Conservation (phyloP, 2,113 vertebrate genomes). For the Arothron firmamentum region DNA sequence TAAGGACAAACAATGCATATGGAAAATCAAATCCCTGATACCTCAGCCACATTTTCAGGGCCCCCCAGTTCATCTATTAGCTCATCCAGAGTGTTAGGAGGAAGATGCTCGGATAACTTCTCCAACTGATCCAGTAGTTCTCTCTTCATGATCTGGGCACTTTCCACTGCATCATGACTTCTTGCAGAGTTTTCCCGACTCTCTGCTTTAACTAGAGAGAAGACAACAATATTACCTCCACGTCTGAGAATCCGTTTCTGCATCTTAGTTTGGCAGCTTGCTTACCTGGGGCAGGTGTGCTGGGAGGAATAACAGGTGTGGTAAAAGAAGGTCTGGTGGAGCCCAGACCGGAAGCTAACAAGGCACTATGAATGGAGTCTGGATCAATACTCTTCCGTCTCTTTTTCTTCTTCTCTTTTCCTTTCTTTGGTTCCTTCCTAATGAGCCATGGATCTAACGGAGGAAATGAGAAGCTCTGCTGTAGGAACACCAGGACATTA, state of each 20-base stretch:
- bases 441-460: conserved; percentile 93
- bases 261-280: background rate
- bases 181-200: conserved; percentile 84
- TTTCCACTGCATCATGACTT: conserved; percentile 94
- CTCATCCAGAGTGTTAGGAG: conserved; percentile 95
- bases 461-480: background rate
- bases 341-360: conserved; percentile 95
- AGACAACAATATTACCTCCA: background rate
- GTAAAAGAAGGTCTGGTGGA: conserved; percentile 90
- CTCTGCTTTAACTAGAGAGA: conserved; percentile 77
- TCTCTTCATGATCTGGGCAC: conserved; percentile 94
- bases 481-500: background rate
- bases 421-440: conserved; percentile 94
- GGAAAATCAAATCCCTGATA: conserved; percentile 76
- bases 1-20: background rate
- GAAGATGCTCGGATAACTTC: conserved; percentile 86
- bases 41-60: conserved; percentile 97
- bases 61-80: conserved; percentile 97
- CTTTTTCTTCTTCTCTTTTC: conserved; percentile 89
- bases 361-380: conserved; percentile 99
- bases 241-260: background rate
- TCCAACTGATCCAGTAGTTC: conserved; percentile 90
- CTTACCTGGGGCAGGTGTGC: conserved; percentile 63
- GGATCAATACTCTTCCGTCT: conserved; percentile 90
- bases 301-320: conserved; percentile 76